These are phyloP conservation scores for Andrena minutula DNA, from an alignment of 2,888 invertebrate genomes.

Conservation along the genomic window DNA sequence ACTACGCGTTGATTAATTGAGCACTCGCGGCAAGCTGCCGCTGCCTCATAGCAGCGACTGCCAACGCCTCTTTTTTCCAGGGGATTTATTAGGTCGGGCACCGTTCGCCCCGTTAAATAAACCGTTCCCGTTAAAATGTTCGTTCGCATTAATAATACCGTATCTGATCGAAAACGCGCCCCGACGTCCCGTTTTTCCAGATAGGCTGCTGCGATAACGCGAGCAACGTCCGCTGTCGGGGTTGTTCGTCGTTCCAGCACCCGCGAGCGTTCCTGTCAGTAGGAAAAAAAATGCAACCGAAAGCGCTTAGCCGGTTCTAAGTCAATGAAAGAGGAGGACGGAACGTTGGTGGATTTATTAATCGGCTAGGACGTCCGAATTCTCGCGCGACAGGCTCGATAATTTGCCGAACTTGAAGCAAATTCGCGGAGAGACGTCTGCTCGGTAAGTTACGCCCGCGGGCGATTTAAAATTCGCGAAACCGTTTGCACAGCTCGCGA, in stretches of 20 bases:
- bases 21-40: slow-evolving; percentile 41
- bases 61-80: slow-evolving; percentile 55
- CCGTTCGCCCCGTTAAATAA: slow-evolving; percentile 51
- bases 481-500: slow-evolving; percentile 33
- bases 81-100: slow-evolving; percentile 43
- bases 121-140: slow-evolving; percentile 57
- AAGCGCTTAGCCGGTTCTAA: background rate
- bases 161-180: slow-evolving; percentile 50
- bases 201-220: slow-evolving; percentile 38
- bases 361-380: background rate
- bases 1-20: slow-evolving; percentile 64
- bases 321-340: background rate
- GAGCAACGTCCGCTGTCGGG: slow-evolving; percentile 12
- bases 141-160: slow-evolving; percentile 51
- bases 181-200: slow-evolving; percentile 41
- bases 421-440: background rate
- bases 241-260: slow-evolving; percentile 3
- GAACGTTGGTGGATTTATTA: background rate
- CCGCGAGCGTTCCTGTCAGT: slow-evolving; percentile 8
- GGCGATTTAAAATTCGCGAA: slow-evolving; percentile 39
- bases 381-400: background rate
- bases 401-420: background rate
- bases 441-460: background rate
- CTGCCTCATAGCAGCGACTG: slow-evolving; percentile 34
- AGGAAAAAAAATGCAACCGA: background rate